A percentile compares a stretch with the other conserved stretches of the same genome.
These are phyloP conservation scores for Bucco capensis DNA, from an alignment of 2,113 vertebrate species.

Conservation along the genomic window DNA sequence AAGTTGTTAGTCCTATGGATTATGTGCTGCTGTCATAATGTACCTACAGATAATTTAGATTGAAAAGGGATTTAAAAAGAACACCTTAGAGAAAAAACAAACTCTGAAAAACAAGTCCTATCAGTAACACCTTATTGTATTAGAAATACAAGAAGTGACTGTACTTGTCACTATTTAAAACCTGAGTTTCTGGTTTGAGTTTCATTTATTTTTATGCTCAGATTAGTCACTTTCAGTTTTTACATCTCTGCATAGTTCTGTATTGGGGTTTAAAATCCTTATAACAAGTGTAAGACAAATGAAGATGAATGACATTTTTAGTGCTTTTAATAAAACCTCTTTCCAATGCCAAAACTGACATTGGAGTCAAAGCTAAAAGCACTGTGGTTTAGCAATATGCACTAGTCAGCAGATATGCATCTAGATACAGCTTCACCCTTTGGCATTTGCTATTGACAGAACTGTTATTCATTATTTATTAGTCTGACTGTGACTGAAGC, in stretches of 20 bases:
- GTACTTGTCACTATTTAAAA: neutral
- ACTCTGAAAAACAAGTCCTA: neutral
- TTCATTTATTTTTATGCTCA: neutral
- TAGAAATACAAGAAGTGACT: neutral
- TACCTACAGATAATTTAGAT: neutral
- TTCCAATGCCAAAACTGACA: neutral
- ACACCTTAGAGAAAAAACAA: neutral
- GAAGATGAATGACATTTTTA: constrained; percentile 4
- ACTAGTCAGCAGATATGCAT: neutral
- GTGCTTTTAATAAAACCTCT: constrained; percentile 6
- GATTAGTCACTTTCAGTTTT: neutral
- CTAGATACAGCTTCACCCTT: neutral
- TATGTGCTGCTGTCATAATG: neutral
- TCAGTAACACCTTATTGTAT: neutral
- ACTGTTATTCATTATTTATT: constrained; percentile 38
- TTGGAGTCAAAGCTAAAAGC: neutral
- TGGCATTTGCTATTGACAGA: neutral
- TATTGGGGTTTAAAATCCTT: neutral
- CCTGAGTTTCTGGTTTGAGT: neutral
- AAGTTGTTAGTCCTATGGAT: neutral
- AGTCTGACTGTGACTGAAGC: neutral
- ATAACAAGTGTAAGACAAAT: neutral
- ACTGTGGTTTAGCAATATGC: neutral
- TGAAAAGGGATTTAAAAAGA: neutral
- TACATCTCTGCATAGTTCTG: neutral